Percentiles rank a stretch among this genome's conserved stretches.
Evolutionary conservation across 2,888 invertebrate species (phyloP).

Genomic region (Hanleya hanleyi): DNA sequence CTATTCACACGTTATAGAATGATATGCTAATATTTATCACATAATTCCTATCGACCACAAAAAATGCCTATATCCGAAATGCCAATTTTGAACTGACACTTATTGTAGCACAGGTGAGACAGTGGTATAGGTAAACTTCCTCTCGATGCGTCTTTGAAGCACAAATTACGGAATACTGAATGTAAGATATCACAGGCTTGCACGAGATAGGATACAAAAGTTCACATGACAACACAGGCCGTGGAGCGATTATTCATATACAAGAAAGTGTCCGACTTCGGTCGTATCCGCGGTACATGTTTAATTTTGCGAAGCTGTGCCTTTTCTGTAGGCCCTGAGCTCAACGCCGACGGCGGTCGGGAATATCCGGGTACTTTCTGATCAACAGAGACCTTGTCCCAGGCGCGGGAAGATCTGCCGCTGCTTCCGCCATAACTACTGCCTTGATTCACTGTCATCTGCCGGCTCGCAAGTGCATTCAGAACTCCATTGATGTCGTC

Average conservation of each 20-base stretch:
- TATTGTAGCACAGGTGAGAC: no score
- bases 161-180: no score
- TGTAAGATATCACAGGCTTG: no score
- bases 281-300: constrained; percentile 49
- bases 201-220: no score
- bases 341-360: constrained; percentile 60
- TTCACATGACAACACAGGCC: constrained; percentile 57
- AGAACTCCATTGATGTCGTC: constrained; percentile 42
- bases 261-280: constrained; percentile 58
- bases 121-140: no score
- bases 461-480: constrained; percentile 38
- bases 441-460: constrained; percentile 14
- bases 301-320: constrained; percentile 53
- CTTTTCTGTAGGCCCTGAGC: constrained; percentile 51
- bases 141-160: no score
- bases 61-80: no score
- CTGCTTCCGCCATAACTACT: constrained; percentile 4
- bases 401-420: constrained; percentile 44
- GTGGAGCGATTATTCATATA: constrained; percentile 53
- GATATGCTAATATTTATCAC: no score
- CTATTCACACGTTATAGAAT: no score
- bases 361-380: constrained; percentile 49
- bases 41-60: no score
- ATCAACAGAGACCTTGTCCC: constrained; percentile 60
- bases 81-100: no score